Conservation (phyloP, 2,797 vertebrate genomes). For the Anisognathus igniventris region DNA sequence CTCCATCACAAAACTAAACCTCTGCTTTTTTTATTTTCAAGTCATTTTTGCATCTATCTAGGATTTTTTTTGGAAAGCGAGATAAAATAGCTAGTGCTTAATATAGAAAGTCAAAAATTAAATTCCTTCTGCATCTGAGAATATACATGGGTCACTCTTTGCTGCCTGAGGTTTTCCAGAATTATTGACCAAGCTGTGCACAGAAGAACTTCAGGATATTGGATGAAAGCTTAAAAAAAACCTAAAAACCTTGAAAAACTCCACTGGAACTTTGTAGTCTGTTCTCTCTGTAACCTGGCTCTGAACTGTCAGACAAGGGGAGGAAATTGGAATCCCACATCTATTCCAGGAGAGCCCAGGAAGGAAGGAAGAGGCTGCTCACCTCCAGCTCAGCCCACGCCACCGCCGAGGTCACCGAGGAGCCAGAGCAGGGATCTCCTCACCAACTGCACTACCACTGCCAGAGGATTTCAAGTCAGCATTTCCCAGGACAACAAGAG, state of each 20-base stretch:
- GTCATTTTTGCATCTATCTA: constrained; percentile 50
- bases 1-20: constrained; percentile 42
- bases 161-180: constrained; percentile 54
- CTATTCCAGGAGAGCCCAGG: neutral
- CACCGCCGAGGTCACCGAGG: neutral
- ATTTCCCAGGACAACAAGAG: constrained; percentile 36
- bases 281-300: neutral
- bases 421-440: neutral
- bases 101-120: constrained; percentile 44
- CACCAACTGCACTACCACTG: constrained; percentile 20
- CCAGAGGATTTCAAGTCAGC: constrained; percentile 7
- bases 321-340: neutral
- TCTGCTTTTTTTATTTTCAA: constrained; percentile 39
- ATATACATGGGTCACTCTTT: constrained; percentile 21
- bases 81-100: constrained; percentile 37
- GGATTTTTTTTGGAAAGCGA: constrained; percentile 33
- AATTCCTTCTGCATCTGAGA: constrained; percentile 23
- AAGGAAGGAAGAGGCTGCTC: constrained; percentile 14
- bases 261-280: neutral
- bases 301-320: neutral
- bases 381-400: constrained; percentile 3
- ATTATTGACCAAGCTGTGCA: constrained; percentile 57
- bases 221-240: neutral
- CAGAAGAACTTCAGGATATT: constrained; percentile 1
- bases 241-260: neutral